phyloP scores from a whole-genome alignment of 2,797 vertebrate genomes.

The Masticophis lateralis region DNA sequence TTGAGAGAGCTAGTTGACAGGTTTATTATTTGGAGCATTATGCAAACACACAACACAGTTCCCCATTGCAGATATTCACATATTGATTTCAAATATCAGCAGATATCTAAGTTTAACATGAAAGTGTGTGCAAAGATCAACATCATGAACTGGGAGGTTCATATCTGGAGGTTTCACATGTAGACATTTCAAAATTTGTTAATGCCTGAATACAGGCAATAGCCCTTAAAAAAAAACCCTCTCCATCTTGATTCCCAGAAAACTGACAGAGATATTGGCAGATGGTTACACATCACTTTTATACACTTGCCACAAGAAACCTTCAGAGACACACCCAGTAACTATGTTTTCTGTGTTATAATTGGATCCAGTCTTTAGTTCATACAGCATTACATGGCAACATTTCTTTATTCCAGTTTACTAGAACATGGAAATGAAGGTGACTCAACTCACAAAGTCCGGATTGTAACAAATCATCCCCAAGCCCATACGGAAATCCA shows the following conservation, averaged over 20 bases:
- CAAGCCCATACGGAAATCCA: conserved; percentile 88
- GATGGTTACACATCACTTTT: background rate
- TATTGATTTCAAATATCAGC: background rate
- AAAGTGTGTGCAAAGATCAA: background rate
- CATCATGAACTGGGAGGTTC: background rate
- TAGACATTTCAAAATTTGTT: background rate
- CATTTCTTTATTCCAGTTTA: background rate
- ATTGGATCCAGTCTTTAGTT: background rate
- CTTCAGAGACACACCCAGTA: background rate
- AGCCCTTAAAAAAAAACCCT: background rate
- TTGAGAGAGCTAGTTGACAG: background rate
- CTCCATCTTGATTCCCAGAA: background rate
- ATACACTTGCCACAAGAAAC: background rate
- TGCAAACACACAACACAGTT: background rate
- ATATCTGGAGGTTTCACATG: background rate
- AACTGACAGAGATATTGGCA: background rate
- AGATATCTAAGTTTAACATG: background rate
- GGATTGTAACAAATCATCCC: conserved; percentile 77
- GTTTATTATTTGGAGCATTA: background rate
- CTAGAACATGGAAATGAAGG: background rate
- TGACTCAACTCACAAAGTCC: conserved; percentile 79
- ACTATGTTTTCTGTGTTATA: background rate
- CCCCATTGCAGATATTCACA: background rate
- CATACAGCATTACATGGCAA: background rate
- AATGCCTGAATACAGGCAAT: background rate